Conservation (phyloP, 2,888 invertebrate genomes). For the Papilio gigon region DNA sequence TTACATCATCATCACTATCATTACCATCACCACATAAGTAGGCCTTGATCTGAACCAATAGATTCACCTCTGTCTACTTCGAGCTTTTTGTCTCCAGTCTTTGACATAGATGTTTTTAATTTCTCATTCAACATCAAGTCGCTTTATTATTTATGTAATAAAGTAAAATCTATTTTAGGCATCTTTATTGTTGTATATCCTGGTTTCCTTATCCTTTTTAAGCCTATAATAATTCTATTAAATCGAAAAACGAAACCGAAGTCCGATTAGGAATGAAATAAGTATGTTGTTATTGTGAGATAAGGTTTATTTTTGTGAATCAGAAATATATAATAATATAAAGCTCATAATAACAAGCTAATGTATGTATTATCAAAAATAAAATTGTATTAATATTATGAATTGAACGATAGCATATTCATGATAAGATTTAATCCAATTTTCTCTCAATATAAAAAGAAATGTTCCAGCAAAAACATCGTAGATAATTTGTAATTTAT, state of each 20-base stretch:
- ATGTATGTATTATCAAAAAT: background rate
- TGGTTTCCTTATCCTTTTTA: too few relatives aligned
- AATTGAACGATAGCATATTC: background rate
- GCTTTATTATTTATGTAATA: too few relatives aligned
- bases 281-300: background rate
- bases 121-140: too few relatives aligned
- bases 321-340: background rate
- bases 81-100: too few relatives aligned
- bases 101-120: too few relatives aligned
- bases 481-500: background rate
- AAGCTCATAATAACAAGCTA: background rate
- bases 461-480: background rate
- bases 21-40: too few relatives aligned
- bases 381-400: background rate
- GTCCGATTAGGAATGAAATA: background rate
- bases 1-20: too few relatives aligned
- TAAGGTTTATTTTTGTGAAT: background rate
- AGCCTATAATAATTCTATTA: too few relatives aligned
- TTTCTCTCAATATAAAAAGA: slow-evolving; percentile 5
- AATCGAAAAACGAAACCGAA: background rate
- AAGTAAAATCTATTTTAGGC: too few relatives aligned
- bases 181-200: too few relatives aligned
- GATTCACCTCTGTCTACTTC: too few relatives aligned
- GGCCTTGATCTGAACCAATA: too few relatives aligned
- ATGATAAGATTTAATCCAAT: background rate